Evolutionary conservation across 2,113 vertebrate genomes (phyloP).

Genomic region (Aplodontia rufa): DNA sequence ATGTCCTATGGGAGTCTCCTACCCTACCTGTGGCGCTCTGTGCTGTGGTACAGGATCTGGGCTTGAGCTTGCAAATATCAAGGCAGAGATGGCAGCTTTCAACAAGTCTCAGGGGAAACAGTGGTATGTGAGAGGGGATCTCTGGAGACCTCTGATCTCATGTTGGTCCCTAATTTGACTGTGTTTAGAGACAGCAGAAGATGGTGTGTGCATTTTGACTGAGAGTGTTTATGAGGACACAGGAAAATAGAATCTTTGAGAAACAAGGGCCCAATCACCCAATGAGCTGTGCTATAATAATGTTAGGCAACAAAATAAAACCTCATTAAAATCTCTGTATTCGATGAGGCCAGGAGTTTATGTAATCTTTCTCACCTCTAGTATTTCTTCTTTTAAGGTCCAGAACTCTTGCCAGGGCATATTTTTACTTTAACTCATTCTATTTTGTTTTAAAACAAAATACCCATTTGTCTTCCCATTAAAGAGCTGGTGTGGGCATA

Average conservation of each 20-base stretch:
- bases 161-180: not conserved
- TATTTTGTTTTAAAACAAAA: not conserved
- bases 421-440: no score
- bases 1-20: not conserved
- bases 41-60: no score
- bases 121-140: not conserved
- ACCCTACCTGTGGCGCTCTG: no score
- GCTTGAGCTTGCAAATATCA: not conserved
- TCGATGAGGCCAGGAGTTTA: not conserved
- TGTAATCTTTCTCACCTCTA: not conserved
- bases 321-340: not conserved
- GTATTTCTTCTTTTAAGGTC: no score
- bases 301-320: not conserved
- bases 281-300: not conserved
- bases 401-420: no score
- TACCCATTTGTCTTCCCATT: not conserved
- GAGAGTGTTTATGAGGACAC: not conserved
- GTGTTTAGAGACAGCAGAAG: not conserved
- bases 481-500: not conserved
- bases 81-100: not conserved
- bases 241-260: no score
- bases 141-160: not conserved
- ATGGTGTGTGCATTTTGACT: not conserved
- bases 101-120: not conserved
- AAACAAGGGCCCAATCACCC: not conserved